Percentiles rank a stretch among this genome's conserved stretches.
Evolutionary conservation across 2,797 vertebrate species (phyloP).

Genomic region (Lithobates pipiens): DNA sequence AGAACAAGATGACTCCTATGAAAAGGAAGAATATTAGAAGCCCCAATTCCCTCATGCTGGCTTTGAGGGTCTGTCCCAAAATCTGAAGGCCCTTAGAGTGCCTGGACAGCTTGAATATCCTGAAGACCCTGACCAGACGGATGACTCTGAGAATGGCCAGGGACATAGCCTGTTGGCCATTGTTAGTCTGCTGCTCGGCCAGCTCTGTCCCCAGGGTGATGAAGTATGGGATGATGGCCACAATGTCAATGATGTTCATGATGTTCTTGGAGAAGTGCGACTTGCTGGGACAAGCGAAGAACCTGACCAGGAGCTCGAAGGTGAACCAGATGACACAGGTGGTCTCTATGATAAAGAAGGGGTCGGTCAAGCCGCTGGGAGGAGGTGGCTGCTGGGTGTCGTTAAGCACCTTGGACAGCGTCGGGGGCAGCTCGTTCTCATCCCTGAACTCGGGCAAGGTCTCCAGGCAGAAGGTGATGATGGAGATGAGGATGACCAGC

Average conservation of each 20-base stretch:
- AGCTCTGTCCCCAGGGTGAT: constrained; percentile 95
- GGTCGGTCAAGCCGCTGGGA: constrained; percentile 83
- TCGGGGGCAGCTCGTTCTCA: constrained; percentile 83
- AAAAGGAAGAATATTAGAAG: constrained; percentile 98
- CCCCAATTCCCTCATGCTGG: constrained; percentile 94
- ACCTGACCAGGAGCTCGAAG: constrained; percentile 92
- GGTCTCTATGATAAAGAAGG: constrained; percentile 96
- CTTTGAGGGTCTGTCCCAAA: constrained; percentile 92
- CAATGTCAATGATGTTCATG: constrained; percentile 94
- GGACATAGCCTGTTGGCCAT: constrained; percentile 94
- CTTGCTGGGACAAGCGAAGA: constrained; percentile 92
- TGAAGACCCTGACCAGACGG: constrained; percentile 92
- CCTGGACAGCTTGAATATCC: constrained; percentile 95
- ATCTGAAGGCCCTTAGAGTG: constrained; percentile 98
- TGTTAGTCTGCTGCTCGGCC: constrained; percentile 84
- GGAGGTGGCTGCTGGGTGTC: constrained; percentile 73
- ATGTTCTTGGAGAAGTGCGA: constrained; percentile 87
- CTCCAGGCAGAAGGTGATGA: constrained; percentile 96
- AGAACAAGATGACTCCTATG: constrained; percentile 96
- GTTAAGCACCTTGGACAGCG: constrained; percentile 66
- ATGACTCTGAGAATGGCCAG: constrained; percentile 95
- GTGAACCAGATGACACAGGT: constrained; percentile 98
- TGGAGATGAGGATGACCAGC: constrained; percentile 95
- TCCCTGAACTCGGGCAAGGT: constrained; percentile 94
- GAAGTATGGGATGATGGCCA: constrained; percentile 97